Evolutionary conservation across 2,113 vertebrate genomes (phyloP).

Genomic region (Xerus inauris): DNA sequence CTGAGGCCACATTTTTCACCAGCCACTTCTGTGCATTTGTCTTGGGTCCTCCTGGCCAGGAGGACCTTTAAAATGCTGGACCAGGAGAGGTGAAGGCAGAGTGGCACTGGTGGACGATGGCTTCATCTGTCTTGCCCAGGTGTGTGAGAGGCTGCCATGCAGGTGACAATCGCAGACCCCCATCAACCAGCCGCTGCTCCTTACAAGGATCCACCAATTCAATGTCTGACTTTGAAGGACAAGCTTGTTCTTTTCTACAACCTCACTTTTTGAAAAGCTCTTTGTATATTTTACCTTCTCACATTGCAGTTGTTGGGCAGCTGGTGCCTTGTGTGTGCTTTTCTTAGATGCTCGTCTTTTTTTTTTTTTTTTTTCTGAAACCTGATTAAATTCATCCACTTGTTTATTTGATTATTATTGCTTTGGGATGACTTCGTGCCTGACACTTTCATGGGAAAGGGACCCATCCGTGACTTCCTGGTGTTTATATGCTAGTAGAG

Average conservation of each 20-base stretch:
- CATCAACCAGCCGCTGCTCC: background rate
- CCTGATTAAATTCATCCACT: background rate
- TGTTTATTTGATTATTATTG: background rate
- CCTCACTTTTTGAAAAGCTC: too few relatives aligned
- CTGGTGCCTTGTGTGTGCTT: background rate
- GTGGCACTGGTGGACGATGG: accelerated
- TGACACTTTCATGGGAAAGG: background rate
- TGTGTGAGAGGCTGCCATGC: background rate
- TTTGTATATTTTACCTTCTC: background rate
- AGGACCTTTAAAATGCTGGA: background rate
- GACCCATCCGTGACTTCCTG: background rate
- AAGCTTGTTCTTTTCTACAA: background rate
- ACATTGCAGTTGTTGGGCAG: background rate
- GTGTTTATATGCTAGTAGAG: background rate
- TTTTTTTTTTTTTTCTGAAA: background rate
- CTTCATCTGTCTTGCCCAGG: background rate
- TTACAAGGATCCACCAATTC: background rate
- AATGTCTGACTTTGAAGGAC: background rate
- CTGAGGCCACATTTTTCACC: constrained; percentile 44
- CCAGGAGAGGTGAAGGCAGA: background rate
- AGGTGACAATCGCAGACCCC: background rate
- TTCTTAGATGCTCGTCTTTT: background rate
- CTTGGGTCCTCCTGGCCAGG: background rate
- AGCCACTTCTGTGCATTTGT: background rate
- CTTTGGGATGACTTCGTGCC: background rate